Evolutionary conservation across 2,797 vertebrate species (phyloP).

Genomic region (Halcyon smyrnensis): DNA sequence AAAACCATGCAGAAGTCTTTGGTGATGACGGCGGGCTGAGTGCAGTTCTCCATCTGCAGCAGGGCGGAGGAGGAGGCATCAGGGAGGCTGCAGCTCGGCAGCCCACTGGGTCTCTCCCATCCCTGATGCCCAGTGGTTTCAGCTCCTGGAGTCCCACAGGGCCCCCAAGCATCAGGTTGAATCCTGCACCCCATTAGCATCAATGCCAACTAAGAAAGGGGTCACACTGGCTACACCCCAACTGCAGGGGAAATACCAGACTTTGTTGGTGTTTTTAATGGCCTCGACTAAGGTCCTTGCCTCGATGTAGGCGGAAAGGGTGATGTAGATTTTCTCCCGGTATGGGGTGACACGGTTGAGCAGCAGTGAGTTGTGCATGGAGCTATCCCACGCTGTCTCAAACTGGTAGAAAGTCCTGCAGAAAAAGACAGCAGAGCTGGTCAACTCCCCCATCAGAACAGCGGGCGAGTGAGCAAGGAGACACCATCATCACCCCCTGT

Average conservation of each 20-base stretch:
- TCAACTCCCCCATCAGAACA: neutral
- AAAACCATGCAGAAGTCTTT: slow-evolving; percentile 99
- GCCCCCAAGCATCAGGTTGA: neutral
- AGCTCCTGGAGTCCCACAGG: neutral
- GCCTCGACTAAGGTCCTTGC: slow-evolving; percentile 67
- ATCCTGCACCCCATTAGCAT: neutral
- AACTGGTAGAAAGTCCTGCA: slow-evolving; percentile 95
- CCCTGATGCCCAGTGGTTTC: neutral
- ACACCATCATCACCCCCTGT: neutral
- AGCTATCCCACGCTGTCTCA: slow-evolving; percentile 96
- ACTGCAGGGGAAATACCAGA: neutral
- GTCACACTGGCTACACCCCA: neutral
- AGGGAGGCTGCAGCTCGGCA: neutral
- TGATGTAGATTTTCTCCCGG: slow-evolving; percentile 98
- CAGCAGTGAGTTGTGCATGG: slow-evolving; percentile 97
- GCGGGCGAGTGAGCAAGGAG: neutral
- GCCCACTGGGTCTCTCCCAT: neutral
- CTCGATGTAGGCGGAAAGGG: slow-evolving; percentile 96
- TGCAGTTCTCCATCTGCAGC: slow-evolving; percentile 93
- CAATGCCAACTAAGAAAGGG: accelerated
- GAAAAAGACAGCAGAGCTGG: slow-evolving; percentile 1
- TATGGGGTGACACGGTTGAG: slow-evolving; percentile 96
- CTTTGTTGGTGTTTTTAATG: neutral
- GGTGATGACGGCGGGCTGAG: slow-evolving; percentile 93
- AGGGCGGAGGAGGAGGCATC: neutral